Base-by-base conservation (phyloP, 2,113 vertebrate species). In the Vireo altiloquus region DNA sequence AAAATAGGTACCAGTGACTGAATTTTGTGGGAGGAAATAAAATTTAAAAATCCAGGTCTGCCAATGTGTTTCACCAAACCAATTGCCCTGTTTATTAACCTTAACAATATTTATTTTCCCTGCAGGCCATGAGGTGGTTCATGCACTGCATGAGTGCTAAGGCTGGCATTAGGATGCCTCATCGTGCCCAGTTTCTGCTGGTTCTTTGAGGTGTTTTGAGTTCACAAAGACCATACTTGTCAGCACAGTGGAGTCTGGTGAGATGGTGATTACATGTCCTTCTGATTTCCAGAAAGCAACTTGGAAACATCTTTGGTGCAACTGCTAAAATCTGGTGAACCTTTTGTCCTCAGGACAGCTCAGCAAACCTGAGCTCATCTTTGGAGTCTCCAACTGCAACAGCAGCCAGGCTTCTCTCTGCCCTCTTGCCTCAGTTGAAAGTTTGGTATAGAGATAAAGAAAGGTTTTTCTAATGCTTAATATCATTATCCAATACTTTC, bases 121-220 rank as follows among this genome's bases (percentile, higher is more conserved):
- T 39, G 5, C 27, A 70, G 56, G 56, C 15, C 2, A 1, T 1
- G 54, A 25, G 10, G 37, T 74, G 14, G 35, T 25, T 50, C 10
- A 6, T 0, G 16, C 6, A 1, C 10, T 7, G 9, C 5, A 18
- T 39, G 44, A 47, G 31, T 53, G 6, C 12, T 8, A 6, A 49
- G 50, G 14, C 31, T 17, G 30, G 22, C 16, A 4, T 40, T 31
- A 50, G 23, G 30, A 52, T 75, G 13, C 12, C 9, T 39, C 1
- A 7, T 9, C 1, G 10, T 49, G 42, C 49, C 28, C 39, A 11
- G 15, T 28, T 46, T 20, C 49, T 23, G 46, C 56, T 60, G 35
- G 13, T 16, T 35, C 66, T 33, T 47, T 11, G 10, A 42, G 20
- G 39, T 18, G 4, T 23, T 47, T 47, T 9, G 44, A 65, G 44